phyloP scores from a whole-genome alignment of 2,113 vertebrate species.

The Axis porcinus region DNA sequence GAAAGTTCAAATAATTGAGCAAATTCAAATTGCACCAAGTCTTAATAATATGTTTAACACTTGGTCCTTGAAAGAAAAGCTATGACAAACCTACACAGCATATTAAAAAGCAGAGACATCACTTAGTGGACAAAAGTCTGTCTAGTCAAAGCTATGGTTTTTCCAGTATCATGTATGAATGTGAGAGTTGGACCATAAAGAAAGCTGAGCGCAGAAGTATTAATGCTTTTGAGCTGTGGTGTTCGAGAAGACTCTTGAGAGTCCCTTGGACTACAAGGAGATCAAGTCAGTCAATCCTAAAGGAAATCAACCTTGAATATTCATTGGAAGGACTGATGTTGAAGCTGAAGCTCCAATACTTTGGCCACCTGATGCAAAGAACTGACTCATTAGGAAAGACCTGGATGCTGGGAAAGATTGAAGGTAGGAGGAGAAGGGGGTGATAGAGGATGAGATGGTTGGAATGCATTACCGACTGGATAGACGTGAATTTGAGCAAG shows the following conservation, averaged over 20 bases:
- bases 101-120: not conserved
- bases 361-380: not conserved
- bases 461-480: not conserved
- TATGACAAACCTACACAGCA: not conserved
- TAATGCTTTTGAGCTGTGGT: not conserved
- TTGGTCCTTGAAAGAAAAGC: not conserved
- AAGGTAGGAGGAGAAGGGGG: not conserved
- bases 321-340: not conserved
- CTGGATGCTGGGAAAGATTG: not conserved
- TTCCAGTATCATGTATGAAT: not conserved
- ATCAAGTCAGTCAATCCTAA: not conserved
- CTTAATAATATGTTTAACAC: not conserved
- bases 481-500: not conserved
- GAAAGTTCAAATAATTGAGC: not conserved
- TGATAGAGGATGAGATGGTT: not conserved
- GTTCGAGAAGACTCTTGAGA: not conserved
- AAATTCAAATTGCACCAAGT: not conserved
- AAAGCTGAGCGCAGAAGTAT: not conserved
- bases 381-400: not conserved
- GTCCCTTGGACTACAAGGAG: not conserved
- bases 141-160: not conserved
- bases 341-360: not conserved
- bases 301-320: not conserved
- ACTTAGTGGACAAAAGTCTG: accelerated
- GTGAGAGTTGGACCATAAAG: not conserved